Evolutionary conservation across 2,797 vertebrate genomes (phyloP), one percentile per base, ranked within the genome.

Genomic region (Tolypeutes matacus): DNA sequence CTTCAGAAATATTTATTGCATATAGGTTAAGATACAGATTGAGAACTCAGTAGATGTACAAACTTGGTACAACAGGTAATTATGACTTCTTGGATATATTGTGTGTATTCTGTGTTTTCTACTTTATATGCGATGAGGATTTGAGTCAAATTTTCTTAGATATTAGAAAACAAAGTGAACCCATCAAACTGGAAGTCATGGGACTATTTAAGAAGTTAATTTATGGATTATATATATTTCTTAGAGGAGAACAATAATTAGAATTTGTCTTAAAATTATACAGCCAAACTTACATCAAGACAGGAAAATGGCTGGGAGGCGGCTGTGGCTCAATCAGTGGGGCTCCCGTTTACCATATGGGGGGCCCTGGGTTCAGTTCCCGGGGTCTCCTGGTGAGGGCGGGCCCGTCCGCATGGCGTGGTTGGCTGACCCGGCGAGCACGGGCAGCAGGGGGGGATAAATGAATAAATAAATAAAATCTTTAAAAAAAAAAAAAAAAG

Each of bases 241-340:
- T 86, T 46, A 95, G 5, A 62, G 8, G 25, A 75, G n/a, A 78
- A 49, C 2, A 80, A 34, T 60, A 34, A 76, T 73, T 72, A 86
- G 60, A 89, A 77, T 88, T 86, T 73, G 2, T 39, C 62, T 85
- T 73, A 75, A 21, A 62, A 80, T 90, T 90, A 69, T 11, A 69
- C 6, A 94, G 53, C 2, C 36, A 87, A 95, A 77, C 10, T 15
- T 83, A 12, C 25, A 29, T 53, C 5, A 56, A 53, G 20, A 25
- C 18, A 70, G 31, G 4, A 17, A n/a, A n/a, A n/a, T n/a, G n/a
- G n/a, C n/a, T n/a, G n/a, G n/a, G n/a, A n/a, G n/a, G n/a, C n/a
- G n/a, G n/a, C n/a, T n/a, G n/a, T n/a, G n/a, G n/a, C n/a, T n/a
- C n/a, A n/a, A n/a, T n/a, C n/a, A n/a, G n/a, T n/a, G n/a, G n/a